Evolutionary conservation across 2,797 vertebrate species (phyloP).

Genomic region (Champsocephalus gunnari): DNA sequence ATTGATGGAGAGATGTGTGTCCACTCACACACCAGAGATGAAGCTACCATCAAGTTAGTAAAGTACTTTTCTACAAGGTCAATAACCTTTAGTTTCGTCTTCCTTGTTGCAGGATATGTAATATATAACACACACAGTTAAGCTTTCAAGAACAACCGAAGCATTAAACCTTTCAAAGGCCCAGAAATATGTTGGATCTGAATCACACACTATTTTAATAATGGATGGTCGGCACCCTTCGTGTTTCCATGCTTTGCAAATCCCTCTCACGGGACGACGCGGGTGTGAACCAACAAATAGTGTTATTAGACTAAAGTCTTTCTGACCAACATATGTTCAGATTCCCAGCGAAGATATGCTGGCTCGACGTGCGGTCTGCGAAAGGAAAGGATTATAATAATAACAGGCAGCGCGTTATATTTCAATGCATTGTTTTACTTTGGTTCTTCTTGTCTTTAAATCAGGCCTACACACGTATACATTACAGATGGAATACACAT

Average conservation of each 20-base stretch:
- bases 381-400: neutral
- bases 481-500: constrained; percentile 24
- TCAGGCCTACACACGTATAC: neutral
- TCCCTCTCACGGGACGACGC: neutral
- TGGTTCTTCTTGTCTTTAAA: constrained; percentile 4
- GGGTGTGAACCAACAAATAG: neutral
- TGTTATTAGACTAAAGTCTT: constrained; percentile 27
- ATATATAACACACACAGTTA: neutral
- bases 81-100: neutral
- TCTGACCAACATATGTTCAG: constrained; percentile 27
- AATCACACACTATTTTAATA: too few relatives aligned
- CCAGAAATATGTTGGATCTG: too few relatives aligned
- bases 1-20: neutral
- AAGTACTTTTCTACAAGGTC: neutral
- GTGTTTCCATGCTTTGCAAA: neutral
- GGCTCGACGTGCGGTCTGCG: constrained; percentile 7
- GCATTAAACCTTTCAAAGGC: neutral
- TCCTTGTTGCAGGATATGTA: neutral
- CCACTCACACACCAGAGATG: neutral
- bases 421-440: neutral
- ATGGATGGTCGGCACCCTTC: too few relatives aligned
- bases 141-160: neutral
- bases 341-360: neutral
- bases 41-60: constrained; percentile 6
- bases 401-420: neutral